Conservation (phyloP, 2,888 invertebrate genomes). For the Pristionchus mayeri region DNA sequence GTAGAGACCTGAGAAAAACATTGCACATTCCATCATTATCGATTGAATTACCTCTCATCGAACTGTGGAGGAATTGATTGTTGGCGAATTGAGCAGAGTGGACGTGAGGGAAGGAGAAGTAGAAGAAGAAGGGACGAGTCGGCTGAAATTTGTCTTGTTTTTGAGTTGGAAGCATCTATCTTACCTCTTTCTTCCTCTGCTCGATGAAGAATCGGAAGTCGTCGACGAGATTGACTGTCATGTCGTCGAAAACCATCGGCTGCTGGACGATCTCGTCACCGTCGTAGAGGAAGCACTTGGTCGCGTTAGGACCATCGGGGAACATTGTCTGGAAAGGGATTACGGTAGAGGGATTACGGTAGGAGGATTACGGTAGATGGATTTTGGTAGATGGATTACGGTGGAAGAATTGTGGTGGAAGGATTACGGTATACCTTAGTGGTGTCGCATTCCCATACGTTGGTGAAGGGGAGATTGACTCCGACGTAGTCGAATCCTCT, state of each 20-base stretch:
- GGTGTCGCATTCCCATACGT: conserved; percentile 75
- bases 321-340: neutral
- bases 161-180: neutral
- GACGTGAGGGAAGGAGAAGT: conserved; percentile 81
- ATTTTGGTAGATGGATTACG: neutral
- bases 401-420: neutral
- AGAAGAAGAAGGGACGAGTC: conserved; percentile 78
- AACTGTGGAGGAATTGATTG: conserved; percentile 78
- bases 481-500: conserved; percentile 76
- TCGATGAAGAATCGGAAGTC: conserved; percentile 74
- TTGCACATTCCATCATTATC: neutral
- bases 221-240: conserved; percentile 77
- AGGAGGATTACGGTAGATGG: conserved; percentile 55
- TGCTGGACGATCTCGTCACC: conserved; percentile 78
- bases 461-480: conserved; percentile 75
- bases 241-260: conserved; percentile 77
- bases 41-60: conserved; percentile 76
- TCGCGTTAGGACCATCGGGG: conserved; percentile 59
- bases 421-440: conserved; percentile 55
- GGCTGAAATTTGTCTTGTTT: neutral
- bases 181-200: conserved; percentile 53
- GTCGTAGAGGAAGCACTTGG: conserved; percentile 66
- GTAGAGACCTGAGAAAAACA: conserved; percentile 76
- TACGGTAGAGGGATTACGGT: neutral
- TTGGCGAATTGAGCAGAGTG: conserved; percentile 83